Percentiles rank a stretch among this genome's conserved stretches.
phyloP scores from a whole-genome alignment of 1,140 invertebrate species.

The Chironomus striatipennis region DNA sequence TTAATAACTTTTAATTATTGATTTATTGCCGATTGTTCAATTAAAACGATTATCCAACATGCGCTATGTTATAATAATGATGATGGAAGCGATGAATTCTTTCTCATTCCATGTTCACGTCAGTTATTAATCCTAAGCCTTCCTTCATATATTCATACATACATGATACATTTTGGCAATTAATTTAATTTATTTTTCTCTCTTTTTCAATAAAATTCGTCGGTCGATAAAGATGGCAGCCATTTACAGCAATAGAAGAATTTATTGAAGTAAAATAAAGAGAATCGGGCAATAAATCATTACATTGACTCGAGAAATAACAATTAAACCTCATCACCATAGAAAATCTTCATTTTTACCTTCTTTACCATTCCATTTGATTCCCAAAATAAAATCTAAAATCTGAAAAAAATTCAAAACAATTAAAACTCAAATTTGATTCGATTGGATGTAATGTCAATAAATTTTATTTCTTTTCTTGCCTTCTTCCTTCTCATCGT shows the following conservation, averaged over 20 bases:
- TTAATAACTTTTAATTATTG: slow-evolving; percentile 17
- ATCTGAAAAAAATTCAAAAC: background rate
- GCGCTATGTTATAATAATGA: background rate
- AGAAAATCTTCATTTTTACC: background rate
- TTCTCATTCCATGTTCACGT: background rate
- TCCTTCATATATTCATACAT: background rate
- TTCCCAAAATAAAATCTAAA: background rate
- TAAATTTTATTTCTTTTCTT: background rate
- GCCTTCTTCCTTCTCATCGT: background rate
- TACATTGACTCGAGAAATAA: background rate
- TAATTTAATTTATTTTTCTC: background rate
- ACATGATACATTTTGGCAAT: background rate
- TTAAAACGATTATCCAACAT: slow-evolving; percentile 16
- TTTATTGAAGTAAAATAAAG: background rate
- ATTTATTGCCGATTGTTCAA: slow-evolving; percentile 21
- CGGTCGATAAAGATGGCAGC: background rate
- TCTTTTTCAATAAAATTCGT: background rate
- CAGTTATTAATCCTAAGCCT: background rate
- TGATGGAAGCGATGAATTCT: slow-evolving; percentile 12
- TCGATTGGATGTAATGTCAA: background rate
- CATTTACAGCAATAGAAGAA: background rate
- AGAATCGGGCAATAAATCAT: slow-evolving; percentile 7
- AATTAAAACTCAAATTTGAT: background rate
- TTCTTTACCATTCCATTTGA: background rate
- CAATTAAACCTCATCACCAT: slow-evolving; percentile 12